These are phyloP conservation scores for Chaenogobius annularis DNA, from an alignment of 2,113 vertebrate species.

Conservation along the genomic window DNA sequence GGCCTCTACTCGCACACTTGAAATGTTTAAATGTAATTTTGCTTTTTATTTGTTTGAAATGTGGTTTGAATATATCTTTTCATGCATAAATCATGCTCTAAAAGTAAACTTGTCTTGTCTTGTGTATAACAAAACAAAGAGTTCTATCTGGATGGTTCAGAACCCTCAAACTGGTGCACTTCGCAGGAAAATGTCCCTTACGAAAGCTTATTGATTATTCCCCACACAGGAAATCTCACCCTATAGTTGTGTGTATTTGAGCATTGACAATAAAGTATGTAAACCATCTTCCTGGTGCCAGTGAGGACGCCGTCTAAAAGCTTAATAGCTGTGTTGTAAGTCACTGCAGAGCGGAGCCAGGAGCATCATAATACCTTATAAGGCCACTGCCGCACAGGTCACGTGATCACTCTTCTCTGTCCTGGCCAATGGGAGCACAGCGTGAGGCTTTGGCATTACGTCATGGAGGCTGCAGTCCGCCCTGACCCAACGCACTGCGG, in stretches of 20 bases:
- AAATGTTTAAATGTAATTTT: too few species aligned
- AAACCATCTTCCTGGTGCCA: neutral
- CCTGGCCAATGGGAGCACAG: slow-evolving; percentile 54
- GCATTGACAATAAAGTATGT: neutral
- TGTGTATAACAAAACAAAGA: neutral
- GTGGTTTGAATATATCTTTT: too few species aligned
- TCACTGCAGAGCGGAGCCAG: slow-evolving; percentile 10
- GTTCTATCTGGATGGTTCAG: neutral
- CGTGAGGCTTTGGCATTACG: slow-evolving; percentile 65
- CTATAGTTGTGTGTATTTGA: neutral
- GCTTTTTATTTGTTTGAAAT: too few species aligned
- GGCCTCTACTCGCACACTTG: too few species aligned
- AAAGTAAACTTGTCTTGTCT: too few species aligned
- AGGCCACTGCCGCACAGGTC: slow-evolving; percentile 63
- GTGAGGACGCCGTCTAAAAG: slow-evolving; percentile 34
- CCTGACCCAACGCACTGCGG: slow-evolving; percentile 78
- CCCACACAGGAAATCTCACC: neutral
- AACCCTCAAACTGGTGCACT: neutral
- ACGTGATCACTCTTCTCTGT: slow-evolving; percentile 49
- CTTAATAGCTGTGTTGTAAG: slow-evolving; percentile 15
- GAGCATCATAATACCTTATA: slow-evolving; percentile 62
- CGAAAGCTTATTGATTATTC: neutral
- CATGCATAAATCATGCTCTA: too few species aligned
- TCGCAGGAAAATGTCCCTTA: neutral
- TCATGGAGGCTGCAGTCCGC: slow-evolving; percentile 69